Base-by-base conservation (phyloP, 2,888 invertebrate genomes). In the Sesia bembeciformis region DNA sequence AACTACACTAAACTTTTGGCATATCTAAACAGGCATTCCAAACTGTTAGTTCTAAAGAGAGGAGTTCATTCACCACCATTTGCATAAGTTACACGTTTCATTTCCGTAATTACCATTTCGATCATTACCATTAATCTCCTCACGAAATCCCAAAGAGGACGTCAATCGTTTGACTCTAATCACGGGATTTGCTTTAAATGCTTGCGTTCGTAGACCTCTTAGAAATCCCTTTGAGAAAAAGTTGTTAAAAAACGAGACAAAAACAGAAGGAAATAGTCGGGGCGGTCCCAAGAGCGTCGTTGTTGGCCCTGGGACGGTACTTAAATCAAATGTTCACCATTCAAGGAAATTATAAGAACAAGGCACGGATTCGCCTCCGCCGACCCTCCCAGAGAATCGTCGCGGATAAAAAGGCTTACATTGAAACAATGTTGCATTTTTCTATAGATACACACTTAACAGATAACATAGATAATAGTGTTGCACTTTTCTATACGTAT, bases 281-380 rank as follows among this genome's bases (percentile, higher is more conserved):
- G 85, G 84, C 80, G 85, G 79, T 81, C 86, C 76, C 78, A 60
- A 53, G 78, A 67, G 86, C 76, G 77, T 73, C 85, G 76, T 86
- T 80, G 70, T 72, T 81, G 76, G 78, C 79, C 80, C 75, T 81
- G 83, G 84, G 86, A 83, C 82, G 83, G 82, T 84, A 83, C 85
- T 87, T 87, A 84, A 86, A 86, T 87, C 85, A 87, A 87, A 87
- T 84, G 85, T 81, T 84, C 83, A 78, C 81, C 80, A 80, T 86
- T 86, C 81, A 80, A 81, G 82, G 81, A 84, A 87, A 87, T 87
- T 87, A 84, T 84, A 84, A 87, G 84, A 86, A 81, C 78, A 80
- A 72, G 70, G 76, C 76, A 78, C 73, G 81, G 80, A 81, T 81
- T 81, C 74, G 57, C 68, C 66, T 50, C 50, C 38, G 50, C 7